A percentile compares a stretch with the other conserved stretches of the same genome.
phyloP scores from a whole-genome alignment of 1,140 invertebrate species.

The Caenorhabditis tropicalis region DNA sequence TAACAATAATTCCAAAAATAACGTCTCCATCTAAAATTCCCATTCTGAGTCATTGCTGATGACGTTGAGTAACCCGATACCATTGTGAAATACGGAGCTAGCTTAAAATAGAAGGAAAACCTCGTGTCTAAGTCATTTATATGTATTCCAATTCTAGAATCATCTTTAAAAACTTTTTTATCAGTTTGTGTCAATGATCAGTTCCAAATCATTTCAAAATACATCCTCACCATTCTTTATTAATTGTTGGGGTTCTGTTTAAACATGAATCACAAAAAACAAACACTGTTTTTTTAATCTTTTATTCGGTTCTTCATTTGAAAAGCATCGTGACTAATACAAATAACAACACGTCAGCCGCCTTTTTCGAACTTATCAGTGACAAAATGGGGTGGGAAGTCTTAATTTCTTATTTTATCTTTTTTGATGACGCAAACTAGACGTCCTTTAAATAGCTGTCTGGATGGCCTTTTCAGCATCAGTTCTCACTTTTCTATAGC shows the following conservation, averaged over 20 bases:
- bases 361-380: background rate
- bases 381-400: background rate
- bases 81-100: background rate
- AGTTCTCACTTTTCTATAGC: no score
- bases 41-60: no score
- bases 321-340: background rate
- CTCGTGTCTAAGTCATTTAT: no score
- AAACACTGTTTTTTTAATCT: background rate
- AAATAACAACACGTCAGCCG: conserved; percentile 1
- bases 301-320: background rate
- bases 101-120: no score
- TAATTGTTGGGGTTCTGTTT: background rate
- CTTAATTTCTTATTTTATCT: background rate
- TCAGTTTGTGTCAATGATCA: background rate
- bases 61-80: background rate
- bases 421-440: background rate
- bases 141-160: no score
- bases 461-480: background rate
- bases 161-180: no score
- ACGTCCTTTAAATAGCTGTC: background rate
- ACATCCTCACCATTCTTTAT: background rate
- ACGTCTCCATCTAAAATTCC: no score
- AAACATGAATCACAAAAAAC: background rate
- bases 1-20: no score
- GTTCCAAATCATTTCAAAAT: background rate